These are phyloP conservation scores for Amphilophus citrinellus DNA, from an alignment of 2,113 vertebrate genomes.

Conservation along the genomic window DNA sequence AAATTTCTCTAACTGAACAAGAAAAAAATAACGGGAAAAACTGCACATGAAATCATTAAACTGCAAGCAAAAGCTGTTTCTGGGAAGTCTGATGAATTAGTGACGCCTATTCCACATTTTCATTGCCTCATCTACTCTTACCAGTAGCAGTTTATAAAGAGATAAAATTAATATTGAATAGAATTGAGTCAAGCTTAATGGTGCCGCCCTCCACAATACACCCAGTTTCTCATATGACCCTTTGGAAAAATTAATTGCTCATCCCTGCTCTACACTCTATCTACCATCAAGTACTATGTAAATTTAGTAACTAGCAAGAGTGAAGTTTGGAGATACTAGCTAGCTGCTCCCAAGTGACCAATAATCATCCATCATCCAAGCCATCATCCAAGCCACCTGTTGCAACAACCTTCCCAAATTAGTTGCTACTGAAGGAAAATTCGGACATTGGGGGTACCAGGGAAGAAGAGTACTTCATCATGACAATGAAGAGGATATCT, in stretches of 20 bases:
- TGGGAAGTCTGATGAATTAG: not conserved
- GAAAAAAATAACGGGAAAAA: accelerated
- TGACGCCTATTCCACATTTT: not conserved
- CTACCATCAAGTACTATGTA: not conserved
- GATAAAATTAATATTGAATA: not conserved
- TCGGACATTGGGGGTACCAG: not conserved
- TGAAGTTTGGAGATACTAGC: not conserved
- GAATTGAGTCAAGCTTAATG: not conserved
- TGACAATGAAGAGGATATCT: not conserved
- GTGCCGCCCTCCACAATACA: not conserved
- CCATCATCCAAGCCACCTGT: too few relatives aligned
- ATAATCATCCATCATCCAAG: too few relatives aligned
- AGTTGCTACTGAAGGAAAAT: not conserved
- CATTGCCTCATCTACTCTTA: not conserved
- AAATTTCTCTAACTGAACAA: not conserved
- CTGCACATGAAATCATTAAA: not conserved
- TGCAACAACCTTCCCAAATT: too few relatives aligned
- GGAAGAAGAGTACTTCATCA: not conserved
- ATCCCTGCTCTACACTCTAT: not conserved
- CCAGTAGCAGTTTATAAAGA: not conserved
- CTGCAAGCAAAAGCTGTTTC: not conserved
- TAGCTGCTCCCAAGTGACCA: not conserved
- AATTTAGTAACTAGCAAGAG: not conserved
- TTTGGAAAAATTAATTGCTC: not conserved
- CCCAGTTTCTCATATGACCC: not conserved